phyloP scores from a whole-genome alignment of 1,140 invertebrate species.

The Meloidogyne exigua region DNA sequence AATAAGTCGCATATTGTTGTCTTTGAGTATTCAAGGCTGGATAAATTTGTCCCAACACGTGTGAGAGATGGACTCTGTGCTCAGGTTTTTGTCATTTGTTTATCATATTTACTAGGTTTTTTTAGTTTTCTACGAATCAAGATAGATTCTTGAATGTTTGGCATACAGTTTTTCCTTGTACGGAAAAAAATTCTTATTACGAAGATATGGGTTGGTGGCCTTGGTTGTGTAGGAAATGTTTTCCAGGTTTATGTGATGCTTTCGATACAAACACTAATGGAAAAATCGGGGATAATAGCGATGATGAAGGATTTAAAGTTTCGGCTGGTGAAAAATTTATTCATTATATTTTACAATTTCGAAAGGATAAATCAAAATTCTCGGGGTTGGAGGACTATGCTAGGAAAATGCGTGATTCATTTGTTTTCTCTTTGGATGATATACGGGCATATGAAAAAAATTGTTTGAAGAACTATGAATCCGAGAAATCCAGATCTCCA shows the following conservation, averaged over 20 bases:
- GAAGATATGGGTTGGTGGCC: neutral
- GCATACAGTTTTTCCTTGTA: neutral
- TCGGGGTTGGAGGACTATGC: neutral
- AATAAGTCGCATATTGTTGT: neutral
- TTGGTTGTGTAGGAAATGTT: slow-evolving; percentile 1
- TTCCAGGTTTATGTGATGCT: neutral
- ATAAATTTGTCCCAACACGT: neutral
- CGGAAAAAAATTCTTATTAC: slow-evolving; percentile 2
- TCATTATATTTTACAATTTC: slow-evolving; percentile 5
- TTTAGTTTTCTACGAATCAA: neutral
- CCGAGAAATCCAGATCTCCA: neutral
- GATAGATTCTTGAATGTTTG: neutral
- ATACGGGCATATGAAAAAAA: neutral
- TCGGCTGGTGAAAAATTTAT: neutral
- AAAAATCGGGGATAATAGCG: neutral
- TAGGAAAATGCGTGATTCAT: neutral
- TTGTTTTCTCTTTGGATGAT: neutral
- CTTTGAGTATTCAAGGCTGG: neutral
- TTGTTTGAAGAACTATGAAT: neutral
- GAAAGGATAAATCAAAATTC: neutral
- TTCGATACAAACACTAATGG: neutral
- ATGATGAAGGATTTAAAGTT: neutral
- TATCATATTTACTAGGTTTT: neutral
- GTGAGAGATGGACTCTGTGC: neutral
- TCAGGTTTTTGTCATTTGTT: neutral